Percentiles rank a stretch among this genome's conserved stretches.
These are phyloP conservation scores for Rhadinocentrus ornatus DNA, from an alignment of 2,797 vertebrate genomes.

Conservation along the genomic window DNA sequence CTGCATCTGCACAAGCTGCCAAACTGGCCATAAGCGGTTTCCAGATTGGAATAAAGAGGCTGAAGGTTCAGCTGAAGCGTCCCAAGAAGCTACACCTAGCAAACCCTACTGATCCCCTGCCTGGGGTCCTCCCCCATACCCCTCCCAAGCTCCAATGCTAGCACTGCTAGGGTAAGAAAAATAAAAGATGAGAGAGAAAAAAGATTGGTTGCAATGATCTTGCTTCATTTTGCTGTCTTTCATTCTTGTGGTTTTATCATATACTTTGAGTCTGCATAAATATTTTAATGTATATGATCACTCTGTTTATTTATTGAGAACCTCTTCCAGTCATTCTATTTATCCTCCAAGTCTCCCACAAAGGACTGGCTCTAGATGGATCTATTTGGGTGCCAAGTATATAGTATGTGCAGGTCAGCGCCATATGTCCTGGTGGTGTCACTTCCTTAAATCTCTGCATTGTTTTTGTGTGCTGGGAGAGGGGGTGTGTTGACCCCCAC, in stretches of 20 bases:
- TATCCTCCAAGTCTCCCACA: constrained; percentile 79
- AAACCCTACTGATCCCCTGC: constrained; percentile 97
- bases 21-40: constrained; percentile 98
- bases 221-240: constrained; percentile 88
- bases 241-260: constrained; percentile 86
- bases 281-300: constrained; percentile 87
- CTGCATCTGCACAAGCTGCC: constrained; percentile 97
- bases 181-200: constrained; percentile 68
- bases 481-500: constrained; percentile 41
- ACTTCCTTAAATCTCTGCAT: constrained; percentile 73
- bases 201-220: constrained; percentile 73
- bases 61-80: constrained; percentile 92
- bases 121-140: constrained; percentile 85
- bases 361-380: constrained; percentile 87
- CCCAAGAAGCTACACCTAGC: constrained; percentile 99
- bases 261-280: constrained; percentile 87
- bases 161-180: constrained; percentile 88
- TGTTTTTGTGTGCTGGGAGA: constrained; percentile 65
- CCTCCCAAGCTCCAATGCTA: constrained; percentile 91
- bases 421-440: constrained; percentile 77
- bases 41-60: constrained; percentile 97
- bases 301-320: constrained; percentile 78
- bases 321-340: constrained; percentile 86
- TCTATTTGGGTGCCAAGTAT: constrained; percentile 90
- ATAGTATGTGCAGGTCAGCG: constrained; percentile 77